Percentiles rank a stretch among this genome's conserved stretches.
These are phyloP conservation scores for Callithrix jacchus DNA, from an alignment of 2,113 vertebrate species.

Conservation along the genomic window DNA sequence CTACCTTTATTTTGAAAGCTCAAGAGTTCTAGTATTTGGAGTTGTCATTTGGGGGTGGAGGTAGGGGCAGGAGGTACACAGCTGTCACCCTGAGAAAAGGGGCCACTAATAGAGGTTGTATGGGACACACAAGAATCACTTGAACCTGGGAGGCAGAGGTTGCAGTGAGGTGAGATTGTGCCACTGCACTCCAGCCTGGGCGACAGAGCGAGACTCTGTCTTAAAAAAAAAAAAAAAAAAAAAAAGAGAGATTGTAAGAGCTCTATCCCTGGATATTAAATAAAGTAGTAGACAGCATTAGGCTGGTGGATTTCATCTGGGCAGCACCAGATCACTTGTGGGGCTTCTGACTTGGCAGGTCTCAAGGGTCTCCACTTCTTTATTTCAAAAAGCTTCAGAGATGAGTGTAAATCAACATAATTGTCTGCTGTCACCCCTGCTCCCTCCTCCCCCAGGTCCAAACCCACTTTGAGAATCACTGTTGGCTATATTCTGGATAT, in stretches of 20 bases:
- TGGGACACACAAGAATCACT: no score
- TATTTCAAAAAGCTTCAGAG: background rate
- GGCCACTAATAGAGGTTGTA: background rate
- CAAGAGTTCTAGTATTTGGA: background rate
- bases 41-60: background rate
- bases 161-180: no score
- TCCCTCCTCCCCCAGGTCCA: background rate
- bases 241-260: no score
- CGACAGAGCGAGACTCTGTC: no score
- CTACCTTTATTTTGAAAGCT: slow-evolving; percentile 13
- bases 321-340: background rate
- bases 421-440: background rate
- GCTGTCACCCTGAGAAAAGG: background rate
- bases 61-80: background rate
- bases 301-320: background rate
- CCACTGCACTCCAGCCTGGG: no score
- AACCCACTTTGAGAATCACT: background rate
- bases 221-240: no score
- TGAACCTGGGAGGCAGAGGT: no score
- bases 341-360: background rate
- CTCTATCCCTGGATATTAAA: background rate
- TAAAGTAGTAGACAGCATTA: background rate
- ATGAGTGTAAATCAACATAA: background rate
- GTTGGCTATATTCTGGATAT: background rate
- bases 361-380: background rate